Evolutionary conservation across 2,888 invertebrate genomes (phyloP), one percentile per base, ranked within the genome.

Genomic region (Apodemia zela): DNA sequence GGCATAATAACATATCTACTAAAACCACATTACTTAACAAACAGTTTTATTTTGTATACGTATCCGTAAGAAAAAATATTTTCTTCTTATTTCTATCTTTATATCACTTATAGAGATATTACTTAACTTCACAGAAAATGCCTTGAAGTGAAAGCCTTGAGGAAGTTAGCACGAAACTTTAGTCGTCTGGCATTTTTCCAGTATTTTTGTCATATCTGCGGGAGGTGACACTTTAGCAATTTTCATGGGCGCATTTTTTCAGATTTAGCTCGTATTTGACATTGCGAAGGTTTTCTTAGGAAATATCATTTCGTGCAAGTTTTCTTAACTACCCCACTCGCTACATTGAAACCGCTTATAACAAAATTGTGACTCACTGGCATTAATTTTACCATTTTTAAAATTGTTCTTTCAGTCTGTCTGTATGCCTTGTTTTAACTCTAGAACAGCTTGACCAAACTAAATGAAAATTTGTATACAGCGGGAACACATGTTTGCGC

Each of bases 81-180:
- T 57, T 0, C 8, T 25, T 21, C 13, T 54, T n/a, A 17, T 51
- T 57, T 57, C n/a, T 29, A 5, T 57, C 6, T 57, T 47, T 47
- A 47, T 47, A 17, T n/a, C 83, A 81, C 69, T n/a, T 7, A 8
- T 7, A 29, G 54, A n/a, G 15, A 29, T 29, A 29, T 25, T 15
- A 29, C 25, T 7, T 25, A 57, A 57, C 25, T 57, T 57, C 15
- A 7, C 6, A 6, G 25, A 18, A 54, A 25, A 57, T 29, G 54
- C 54, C 29, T 57, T 57, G 54, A 57, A 25, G n/a, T 57, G 54
- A 57, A 57, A 57, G 54, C 54, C 54, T 57, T 57, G 54, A 57
- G 54, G 29, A 57, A 57, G 54, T 29, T 57, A n/a, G n/a, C 29
- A 57, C n/a, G 15, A 57, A 57, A 29, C 25, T 57, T 57, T 57